Evolutionary conservation across 1,140 invertebrate species (phyloP).

Genomic region (Drosophila cardini): DNA sequence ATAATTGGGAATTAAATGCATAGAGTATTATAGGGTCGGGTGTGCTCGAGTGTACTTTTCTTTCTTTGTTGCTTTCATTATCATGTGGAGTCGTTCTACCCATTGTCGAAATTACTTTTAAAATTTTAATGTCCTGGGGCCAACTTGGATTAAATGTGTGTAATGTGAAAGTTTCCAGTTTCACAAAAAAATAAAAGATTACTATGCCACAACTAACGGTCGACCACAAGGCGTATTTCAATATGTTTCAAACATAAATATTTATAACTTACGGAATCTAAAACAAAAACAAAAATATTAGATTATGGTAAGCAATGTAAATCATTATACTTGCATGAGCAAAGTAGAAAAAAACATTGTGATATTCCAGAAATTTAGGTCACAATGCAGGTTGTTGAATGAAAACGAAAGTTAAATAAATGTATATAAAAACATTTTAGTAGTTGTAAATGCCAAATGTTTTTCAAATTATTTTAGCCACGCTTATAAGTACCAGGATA

Average conservation of each 20-base stretch:
- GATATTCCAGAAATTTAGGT: too few relatives aligned
- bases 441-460: too few relatives aligned
- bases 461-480: too few relatives aligned
- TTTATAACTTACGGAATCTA: constrained; percentile 15
- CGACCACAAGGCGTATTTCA: constrained; percentile 7
- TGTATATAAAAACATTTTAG: too few relatives aligned
- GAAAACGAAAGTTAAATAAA: too few relatives aligned
- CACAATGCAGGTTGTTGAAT: too few relatives aligned
- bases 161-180: not conserved
- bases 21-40: too few relatives aligned
- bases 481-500: too few relatives aligned
- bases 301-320: constrained; percentile 7
- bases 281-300: not conserved
- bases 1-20: too few relatives aligned
- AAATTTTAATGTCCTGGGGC: constrained; percentile 59
- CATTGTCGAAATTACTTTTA: constrained; percentile 66
- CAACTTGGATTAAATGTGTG: constrained; percentile 22
- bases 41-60: too few relatives aligned
- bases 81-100: constrained; percentile 18
- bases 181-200: constrained; percentile 15
- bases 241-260: constrained; percentile 15
- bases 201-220: constrained; percentile 21
- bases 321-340: not conserved
- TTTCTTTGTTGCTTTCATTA: too few relatives aligned
- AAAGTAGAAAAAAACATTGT: too few relatives aligned